phyloP scores from a whole-genome alignment of 2,113 vertebrate species.

The Mirounga angustirostris region DNA sequence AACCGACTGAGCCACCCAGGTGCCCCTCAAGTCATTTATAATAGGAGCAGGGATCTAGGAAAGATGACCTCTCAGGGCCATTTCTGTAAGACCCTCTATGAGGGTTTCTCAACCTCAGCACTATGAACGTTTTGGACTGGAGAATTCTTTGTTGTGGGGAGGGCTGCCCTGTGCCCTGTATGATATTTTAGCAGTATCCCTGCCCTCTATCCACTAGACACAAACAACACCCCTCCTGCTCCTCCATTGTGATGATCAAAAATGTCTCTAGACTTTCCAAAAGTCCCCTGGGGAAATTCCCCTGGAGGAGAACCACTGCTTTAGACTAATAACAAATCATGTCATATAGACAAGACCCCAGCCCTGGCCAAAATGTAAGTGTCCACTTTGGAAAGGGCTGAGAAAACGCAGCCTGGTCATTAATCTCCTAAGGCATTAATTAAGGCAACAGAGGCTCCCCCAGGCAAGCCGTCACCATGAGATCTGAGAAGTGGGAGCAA shows the following conservation, averaged over 20 bases:
- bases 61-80: neutral
- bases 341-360: neutral
- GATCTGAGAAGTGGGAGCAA: neutral
- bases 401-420: neutral
- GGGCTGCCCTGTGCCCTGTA: neutral
- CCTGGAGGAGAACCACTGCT: neutral
- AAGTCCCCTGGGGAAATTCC: neutral
- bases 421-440: neutral
- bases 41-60: neutral
- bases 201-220: neutral
- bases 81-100: neutral
- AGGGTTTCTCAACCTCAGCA: neutral
- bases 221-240: neutral
- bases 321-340: neutral
- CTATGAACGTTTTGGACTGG: fast-evolving
- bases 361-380: neutral
- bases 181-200: neutral
- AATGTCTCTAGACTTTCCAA: neutral
- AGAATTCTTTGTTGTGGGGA: neutral
- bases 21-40: neutral
- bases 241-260: neutral
- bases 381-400: neutral
- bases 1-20: neutral
- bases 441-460: neutral
- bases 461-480: neutral